phyloP scores from a whole-genome alignment of 2,113 vertebrate species.

The Alouatta palliata region DNA sequence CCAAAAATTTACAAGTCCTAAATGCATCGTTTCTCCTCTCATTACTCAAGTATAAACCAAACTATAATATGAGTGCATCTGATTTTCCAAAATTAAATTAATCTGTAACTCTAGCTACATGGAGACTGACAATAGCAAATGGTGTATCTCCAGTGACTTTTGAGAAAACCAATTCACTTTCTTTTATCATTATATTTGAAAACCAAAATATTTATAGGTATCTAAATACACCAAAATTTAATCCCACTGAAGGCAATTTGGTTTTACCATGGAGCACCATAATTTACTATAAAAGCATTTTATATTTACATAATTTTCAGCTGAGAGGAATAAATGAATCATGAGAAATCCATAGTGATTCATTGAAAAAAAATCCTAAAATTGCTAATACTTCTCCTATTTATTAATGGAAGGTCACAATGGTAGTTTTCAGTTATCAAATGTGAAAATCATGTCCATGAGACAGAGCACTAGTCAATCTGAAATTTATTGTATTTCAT shows the following conservation, averaged over 20 bases:
- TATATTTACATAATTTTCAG: not conserved
- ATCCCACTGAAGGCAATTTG: not conserved
- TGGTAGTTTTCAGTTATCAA: not conserved
- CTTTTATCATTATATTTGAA: not conserved
- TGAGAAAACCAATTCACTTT: not conserved
- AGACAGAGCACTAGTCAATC: not conserved
- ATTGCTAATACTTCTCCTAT: not conserved
- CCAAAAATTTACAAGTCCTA: not conserved
- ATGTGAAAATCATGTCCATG: not conserved
- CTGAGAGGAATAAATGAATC: not conserved
- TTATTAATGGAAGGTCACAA: not conserved
- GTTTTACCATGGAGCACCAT: not conserved
- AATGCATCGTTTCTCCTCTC: not conserved
- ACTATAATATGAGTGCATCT: not conserved
- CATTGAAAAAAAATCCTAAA: not conserved
- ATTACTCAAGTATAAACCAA: not conserved
- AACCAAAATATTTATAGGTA: not conserved
- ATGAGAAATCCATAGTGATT: not conserved
- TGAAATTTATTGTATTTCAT: not conserved
- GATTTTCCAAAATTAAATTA: not conserved
- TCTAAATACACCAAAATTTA: not conserved
- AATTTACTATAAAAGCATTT: not conserved
- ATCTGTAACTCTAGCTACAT: not conserved
- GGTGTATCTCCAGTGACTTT: not conserved
- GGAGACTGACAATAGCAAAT: not conserved